Evolutionary conservation across 2,888 invertebrate species (phyloP).

Genomic region (Stenotaenia linearis): DNA sequence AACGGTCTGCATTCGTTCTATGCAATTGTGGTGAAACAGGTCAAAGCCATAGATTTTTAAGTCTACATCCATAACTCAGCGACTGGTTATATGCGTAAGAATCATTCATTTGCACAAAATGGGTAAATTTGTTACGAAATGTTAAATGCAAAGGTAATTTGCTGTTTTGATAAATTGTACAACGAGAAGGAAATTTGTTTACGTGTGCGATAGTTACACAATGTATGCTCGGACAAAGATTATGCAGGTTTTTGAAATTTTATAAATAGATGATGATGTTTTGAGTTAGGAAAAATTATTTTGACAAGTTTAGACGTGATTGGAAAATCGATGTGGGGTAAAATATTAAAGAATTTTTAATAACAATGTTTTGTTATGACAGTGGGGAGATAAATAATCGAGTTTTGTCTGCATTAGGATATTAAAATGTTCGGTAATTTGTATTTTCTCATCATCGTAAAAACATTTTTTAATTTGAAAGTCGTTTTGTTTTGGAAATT

Average conservation of each 20-base stretch:
- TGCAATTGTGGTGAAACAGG: constrained; percentile 19
- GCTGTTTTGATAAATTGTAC: not conserved
- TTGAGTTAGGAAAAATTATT: not conserved
- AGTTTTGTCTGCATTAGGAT: no score
- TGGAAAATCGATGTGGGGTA: not conserved
- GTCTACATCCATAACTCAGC: not conserved
- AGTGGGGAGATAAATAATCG: no score
- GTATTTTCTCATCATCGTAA: not conserved
- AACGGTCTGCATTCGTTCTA: constrained; percentile 11
- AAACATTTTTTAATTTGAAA: not conserved
- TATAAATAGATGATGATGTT: not conserved
- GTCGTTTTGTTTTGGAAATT: no score
- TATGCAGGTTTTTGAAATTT: not conserved
- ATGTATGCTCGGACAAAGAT: no score
- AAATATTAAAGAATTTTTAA: no score
- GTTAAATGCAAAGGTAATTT: not conserved
- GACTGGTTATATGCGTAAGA: not conserved
- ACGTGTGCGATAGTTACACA: no score
- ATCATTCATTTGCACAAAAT: not conserved
- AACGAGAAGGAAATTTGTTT: not conserved
- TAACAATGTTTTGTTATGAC: no score
- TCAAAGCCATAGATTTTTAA: constrained; percentile 14
- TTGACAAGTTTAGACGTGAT: not conserved
- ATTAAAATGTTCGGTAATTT: no score
- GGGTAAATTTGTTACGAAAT: not conserved